phyloP scores from a whole-genome alignment of 2,888 invertebrate species.

The Campoplex capitator region DNA sequence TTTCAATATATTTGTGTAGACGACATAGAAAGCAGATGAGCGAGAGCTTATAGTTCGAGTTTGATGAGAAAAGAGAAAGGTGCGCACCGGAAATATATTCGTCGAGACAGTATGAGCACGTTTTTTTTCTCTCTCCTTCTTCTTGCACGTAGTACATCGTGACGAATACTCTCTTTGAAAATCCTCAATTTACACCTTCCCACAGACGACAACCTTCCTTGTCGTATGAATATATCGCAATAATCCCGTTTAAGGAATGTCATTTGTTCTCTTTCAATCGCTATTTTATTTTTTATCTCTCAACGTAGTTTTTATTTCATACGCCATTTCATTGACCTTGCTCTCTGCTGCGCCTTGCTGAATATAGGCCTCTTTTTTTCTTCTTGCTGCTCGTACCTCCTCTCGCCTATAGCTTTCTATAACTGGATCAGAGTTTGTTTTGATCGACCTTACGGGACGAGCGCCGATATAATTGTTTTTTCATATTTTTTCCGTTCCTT shows the following conservation, averaged over 20 bases:
- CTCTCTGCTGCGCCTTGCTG: background rate
- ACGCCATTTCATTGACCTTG: background rate
- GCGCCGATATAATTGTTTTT: background rate
- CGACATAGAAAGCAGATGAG: conserved; percentile 39
- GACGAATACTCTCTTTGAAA: conserved; percentile 49
- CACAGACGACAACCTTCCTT: background rate
- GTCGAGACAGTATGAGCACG: conserved; percentile 43
- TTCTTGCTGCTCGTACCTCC: no score
- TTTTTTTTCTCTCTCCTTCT: conserved; percentile 4
- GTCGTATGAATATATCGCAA: background rate
- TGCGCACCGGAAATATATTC: conserved; percentile 57
- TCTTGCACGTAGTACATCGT: background rate
- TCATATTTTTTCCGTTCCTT: background rate
- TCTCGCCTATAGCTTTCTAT: background rate
- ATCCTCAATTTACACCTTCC: conserved; percentile 49
- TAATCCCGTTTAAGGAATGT: conserved; percentile 1
- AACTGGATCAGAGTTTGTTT: background rate
- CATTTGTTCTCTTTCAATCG: background rate
- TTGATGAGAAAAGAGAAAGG: conserved; percentile 64
- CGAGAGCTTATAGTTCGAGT: conserved; percentile 4
- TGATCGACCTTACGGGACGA: background rate
- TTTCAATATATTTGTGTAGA: background rate
- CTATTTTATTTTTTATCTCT: background rate
- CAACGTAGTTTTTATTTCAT: no score
- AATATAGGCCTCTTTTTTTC: background rate